Evolutionary conservation across 2,113 vertebrate species (phyloP).

Genomic region (Excalfactoria chinensis): DNA sequence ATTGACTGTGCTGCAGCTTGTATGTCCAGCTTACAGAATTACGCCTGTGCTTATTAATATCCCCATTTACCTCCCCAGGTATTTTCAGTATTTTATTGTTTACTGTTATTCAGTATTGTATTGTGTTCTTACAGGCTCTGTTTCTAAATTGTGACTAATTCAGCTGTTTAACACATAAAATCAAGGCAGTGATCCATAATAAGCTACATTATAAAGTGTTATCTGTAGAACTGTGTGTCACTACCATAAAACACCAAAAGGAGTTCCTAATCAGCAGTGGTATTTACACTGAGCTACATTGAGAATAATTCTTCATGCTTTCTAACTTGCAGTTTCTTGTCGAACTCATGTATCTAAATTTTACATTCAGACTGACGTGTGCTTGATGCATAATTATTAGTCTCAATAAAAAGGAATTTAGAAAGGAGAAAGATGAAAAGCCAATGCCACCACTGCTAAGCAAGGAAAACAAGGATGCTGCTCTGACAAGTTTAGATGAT

Average conservation of each 20-base stretch:
- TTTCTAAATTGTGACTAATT: background rate
- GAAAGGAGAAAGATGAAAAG: background rate
- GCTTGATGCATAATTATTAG: slow-evolving; percentile 15
- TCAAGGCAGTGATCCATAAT: background rate
- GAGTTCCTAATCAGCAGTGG: slow-evolving; percentile 12
- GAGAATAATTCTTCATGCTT: slow-evolving; percentile 24
- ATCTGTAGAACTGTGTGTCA: background rate
- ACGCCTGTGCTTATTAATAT: background rate
- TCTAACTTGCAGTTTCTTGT: background rate
- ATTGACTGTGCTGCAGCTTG: background rate
- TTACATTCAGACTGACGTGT: slow-evolving; percentile 27
- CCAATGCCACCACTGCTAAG: background rate
- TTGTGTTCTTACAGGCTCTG: background rate
- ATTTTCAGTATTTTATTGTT: background rate
- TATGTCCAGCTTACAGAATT: background rate
- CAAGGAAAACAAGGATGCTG: background rate
- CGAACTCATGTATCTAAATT: background rate
- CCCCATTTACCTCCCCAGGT: accelerated
- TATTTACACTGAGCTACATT: background rate
- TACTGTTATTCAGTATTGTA: background rate
- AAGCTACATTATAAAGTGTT: background rate
- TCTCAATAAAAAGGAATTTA: slow-evolving; percentile 10
- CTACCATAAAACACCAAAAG: background rate
- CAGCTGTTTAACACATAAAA: background rate
- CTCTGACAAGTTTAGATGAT: background rate